Evolutionary conservation across 1,140 invertebrate genomes (phyloP).

Genomic region (Drosophila pachea): DNA sequence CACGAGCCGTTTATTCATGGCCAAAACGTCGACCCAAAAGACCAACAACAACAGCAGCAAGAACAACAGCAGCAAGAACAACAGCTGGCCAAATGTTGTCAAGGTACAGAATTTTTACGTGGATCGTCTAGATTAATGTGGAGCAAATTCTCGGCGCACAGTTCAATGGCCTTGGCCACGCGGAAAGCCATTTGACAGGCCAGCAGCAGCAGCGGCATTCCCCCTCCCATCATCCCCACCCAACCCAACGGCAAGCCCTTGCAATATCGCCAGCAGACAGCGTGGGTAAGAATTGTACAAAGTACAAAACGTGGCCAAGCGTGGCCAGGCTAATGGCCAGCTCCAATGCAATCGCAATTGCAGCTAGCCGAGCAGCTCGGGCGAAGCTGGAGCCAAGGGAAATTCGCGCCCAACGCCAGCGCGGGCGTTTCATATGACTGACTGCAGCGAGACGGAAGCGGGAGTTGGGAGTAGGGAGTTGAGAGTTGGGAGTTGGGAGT

Average conservation of each 20-base stretch:
- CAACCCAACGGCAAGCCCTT: no score
- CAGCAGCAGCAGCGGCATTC: not conserved
- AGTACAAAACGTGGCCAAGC: constrained; percentile 48
- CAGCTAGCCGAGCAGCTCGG: not conserved
- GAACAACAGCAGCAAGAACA: not conserved
- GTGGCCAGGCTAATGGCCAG: constrained; percentile 56
- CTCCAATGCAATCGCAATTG: constrained; percentile 36
- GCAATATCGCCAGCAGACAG: constrained; percentile 31
- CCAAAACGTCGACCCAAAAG: constrained; percentile 56
- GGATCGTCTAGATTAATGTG: constrained; percentile 54
- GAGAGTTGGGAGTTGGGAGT: not conserved
- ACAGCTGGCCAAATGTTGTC: not conserved
- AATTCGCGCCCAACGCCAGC: constrained; percentile 31
- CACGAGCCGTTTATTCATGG: constrained; percentile 67
- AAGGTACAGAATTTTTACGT: constrained; percentile 37
- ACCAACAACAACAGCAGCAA: not conserved
- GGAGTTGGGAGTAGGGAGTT: constrained; percentile 2
- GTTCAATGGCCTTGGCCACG: constrained; percentile 68
- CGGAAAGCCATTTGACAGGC: constrained; percentile 29
- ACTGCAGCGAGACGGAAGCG: constrained; percentile 42
- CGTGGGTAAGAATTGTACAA: constrained; percentile 52
- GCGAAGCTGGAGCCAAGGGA: constrained; percentile 29
- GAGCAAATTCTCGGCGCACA: constrained; percentile 28
- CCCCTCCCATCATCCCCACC: no score
- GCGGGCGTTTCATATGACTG: constrained; percentile 31